phyloP scores from a whole-genome alignment of 2,888 invertebrate species.

The Cabera pusaria region DNA sequence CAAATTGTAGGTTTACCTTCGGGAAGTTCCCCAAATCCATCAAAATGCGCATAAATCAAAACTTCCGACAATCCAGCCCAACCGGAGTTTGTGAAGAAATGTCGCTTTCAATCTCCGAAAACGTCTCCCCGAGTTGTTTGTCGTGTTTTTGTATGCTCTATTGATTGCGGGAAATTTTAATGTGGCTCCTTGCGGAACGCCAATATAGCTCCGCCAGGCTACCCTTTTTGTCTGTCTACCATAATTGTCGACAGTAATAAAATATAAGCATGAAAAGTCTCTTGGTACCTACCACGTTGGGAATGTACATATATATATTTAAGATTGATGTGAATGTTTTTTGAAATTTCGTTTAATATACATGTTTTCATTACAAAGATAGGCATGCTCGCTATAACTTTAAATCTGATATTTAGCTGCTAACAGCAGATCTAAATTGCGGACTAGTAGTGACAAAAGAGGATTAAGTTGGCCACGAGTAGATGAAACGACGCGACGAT shows the following conservation, averaged over 20 bases:
- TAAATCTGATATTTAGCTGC: too few relatives aligned
- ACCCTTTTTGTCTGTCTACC: slow-evolving; percentile 23
- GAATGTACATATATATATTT: too few relatives aligned
- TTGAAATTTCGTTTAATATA: too few relatives aligned
- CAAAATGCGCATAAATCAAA: slow-evolving; percentile 71
- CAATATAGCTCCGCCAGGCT: slow-evolving; percentile 13
- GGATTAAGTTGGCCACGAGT: slow-evolving; percentile 16
- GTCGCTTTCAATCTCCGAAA: slow-evolving; percentile 52
- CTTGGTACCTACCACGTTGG: slow-evolving; percentile 10
- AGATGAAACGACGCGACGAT: slow-evolving; percentile 14
- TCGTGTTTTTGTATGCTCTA: slow-evolving; percentile 44
- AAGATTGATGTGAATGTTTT: slow-evolving; percentile 2
- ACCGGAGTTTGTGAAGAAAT: slow-evolving; percentile 42
- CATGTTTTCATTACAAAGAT: too few relatives aligned
- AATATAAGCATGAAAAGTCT: slow-evolving; percentile 18
- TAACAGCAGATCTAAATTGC: slow-evolving; percentile 19
- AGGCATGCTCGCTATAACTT: too few relatives aligned
- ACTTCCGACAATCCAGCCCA: slow-evolving; percentile 50
- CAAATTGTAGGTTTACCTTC: slow-evolving; percentile 49
- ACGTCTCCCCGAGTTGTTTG: slow-evolving; percentile 42
- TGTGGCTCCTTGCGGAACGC: slow-evolving; percentile 30
- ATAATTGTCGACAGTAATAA: slow-evolving; percentile 28
- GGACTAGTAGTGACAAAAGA: slow-evolving; percentile 14
- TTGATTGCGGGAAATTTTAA: slow-evolving; percentile 37
- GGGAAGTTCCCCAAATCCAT: slow-evolving; percentile 43